Evolutionary conservation across 1,140 invertebrate species (phyloP), one percentile per base, ranked within the genome.

Genomic region (Nasonia longicornis): DNA sequence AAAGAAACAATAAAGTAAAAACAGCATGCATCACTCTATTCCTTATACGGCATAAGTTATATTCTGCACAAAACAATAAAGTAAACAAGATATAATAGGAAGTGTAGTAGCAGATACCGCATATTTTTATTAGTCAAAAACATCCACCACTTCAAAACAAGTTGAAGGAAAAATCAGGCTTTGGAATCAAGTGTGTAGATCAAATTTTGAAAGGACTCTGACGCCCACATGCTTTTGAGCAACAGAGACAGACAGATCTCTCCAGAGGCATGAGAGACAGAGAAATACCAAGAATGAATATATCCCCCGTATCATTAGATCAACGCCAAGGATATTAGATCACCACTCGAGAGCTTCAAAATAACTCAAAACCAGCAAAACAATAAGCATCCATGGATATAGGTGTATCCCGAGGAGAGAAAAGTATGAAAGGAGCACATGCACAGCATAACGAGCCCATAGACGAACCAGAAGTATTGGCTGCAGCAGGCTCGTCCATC

Each of bases 401-500:
- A 58, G 2, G 16, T 7, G 0, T 58, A 58, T 58, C 4, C 16
- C 12, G 3, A 52, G 16, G 12, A 52, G 4, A 52, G 11, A 52
- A 16, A 52, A 20, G 16, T 52, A 52, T 52, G 48, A 52, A 12
- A 52, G 20, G 3, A 16, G 16, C 48, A 20, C 48, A 20, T 52
- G 16, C 48, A 16, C 12, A 52, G 16, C 1, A 52, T 48, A 58
- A 58, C 6, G 38, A 38, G 52, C 31, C 2, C 20, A 22, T 45
- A 71, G 3, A 63, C 52, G n/a, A 48, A 79, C 78, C 78, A 16
- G 58, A 79, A 16, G 70, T 42, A 72, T 72, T 79, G 14, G 77
- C 35, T 73, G 78, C 38, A 12, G 78, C 71, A 66, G 78, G 58
- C 22, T 79, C 70, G 22, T 79, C 78, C 78, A 79, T 79, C 29